Evolutionary conservation across 2,888 invertebrate species (phyloP).

Genomic region (Ceramica pisi): DNA sequence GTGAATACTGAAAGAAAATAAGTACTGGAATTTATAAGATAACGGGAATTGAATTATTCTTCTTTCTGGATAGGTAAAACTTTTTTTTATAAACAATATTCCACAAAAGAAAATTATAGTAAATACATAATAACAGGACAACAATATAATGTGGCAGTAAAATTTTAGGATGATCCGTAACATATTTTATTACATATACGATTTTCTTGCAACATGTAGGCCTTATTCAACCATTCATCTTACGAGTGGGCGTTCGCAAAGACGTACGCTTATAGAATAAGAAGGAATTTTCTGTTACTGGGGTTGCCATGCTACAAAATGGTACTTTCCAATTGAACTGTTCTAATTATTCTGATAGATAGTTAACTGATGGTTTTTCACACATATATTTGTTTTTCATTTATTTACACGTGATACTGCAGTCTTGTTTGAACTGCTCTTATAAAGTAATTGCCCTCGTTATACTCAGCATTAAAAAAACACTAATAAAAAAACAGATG

Average conservation of each 20-base stretch:
- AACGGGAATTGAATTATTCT: too few species aligned
- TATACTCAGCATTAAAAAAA: too few species aligned
- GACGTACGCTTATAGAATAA: conserved; percentile 71
- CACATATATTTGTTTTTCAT: neutral
- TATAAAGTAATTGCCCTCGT: too few species aligned
- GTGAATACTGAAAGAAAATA: too few species aligned
- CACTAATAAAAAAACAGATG: too few species aligned
- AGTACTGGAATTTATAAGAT: too few species aligned
- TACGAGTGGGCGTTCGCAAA: conserved; percentile 66
- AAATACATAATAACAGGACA: conserved; percentile 5
- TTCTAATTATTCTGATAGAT: neutral
- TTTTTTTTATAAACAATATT: neutral
- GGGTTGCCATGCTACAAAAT: conserved; percentile 51
- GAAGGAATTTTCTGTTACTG: conserved; percentile 63
- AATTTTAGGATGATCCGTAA: conserved; percentile 67
- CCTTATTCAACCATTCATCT: conserved; percentile 61
- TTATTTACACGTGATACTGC: neutral
- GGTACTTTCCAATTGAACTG: neutral
- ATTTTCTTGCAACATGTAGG: conserved; percentile 63
- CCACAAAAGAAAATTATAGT: neutral
- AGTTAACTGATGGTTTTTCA: neutral
- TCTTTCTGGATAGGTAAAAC: too few species aligned
- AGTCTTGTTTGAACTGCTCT: too few species aligned
- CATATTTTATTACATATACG: conserved; percentile 67
- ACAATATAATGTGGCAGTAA: conserved; percentile 30